Base-by-base conservation (phyloP, 2,113 vertebrate genomes). In the Leucosticte australis region DNA sequence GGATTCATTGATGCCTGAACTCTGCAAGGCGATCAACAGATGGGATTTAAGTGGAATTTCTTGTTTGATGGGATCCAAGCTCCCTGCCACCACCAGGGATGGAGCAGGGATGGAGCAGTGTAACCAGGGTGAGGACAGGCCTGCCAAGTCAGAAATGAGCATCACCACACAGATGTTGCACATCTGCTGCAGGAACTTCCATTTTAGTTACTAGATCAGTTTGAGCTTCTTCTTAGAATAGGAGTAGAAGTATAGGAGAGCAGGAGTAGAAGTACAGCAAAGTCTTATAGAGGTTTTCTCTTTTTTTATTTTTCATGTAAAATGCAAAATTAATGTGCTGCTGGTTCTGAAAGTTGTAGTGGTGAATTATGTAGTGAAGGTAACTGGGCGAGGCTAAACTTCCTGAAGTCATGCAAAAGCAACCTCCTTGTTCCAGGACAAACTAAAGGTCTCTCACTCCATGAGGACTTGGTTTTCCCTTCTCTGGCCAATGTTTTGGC, bases 331-430 rank as follows among this genome's bases (percentile, higher is more conserved):
- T 64, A 14, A 95, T 89, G 24, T 55, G 47, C 42, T 85, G 31
- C 50, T 87, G 4, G 44, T 89, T 87, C 46, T 90, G 83, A 62
- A 92, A 76, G 75, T 47, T 94, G 91, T 94, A 84, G 82, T 52
- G 78, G 57, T 96, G 50, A 97, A 90, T 96, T 95, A 94, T 95
- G 75, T 5, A 94, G 21, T 60, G 81, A 65, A 86, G 80, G 80
- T 87, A 92, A 90, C 77, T 35, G 70, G 65, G 47, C 3, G 0
- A 90, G 75, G 44, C 39, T 89, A 73, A 96, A 70, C 28, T 53
- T 76, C 8, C 49, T 28, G 41, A 50, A 92, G n/a, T 53, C 68
- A 21, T 33, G 30, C 63, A 88, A 59, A 64, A 78, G 74, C 69
- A 89, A 15, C 33, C 16, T n/a, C 30, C 70, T 49, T 47, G n/a